Percentiles rank a stretch among this genome's conserved stretches.
Conservation (phyloP, 2,113 vertebrate genomes). For the Camelus dromedarius region DNA sequence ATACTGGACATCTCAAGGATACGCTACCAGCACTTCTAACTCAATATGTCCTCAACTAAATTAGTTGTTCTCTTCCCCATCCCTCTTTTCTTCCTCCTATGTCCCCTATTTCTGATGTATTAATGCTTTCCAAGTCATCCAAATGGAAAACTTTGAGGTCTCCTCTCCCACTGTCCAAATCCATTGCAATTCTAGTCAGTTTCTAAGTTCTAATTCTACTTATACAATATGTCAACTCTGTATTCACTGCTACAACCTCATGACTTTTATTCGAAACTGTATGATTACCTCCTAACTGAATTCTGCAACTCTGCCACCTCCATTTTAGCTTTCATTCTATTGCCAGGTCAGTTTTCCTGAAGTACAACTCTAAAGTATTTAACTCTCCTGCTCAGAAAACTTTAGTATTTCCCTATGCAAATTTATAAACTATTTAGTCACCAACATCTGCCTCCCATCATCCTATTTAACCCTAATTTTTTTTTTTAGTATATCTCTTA, state of each 20-base stretch:
- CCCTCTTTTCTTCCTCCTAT: not conserved
- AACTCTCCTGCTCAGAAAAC: not conserved
- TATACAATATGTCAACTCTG: not conserved
- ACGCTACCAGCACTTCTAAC: not conserved
- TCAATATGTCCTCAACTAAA: not conserved
- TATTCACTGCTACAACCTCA: not conserved
- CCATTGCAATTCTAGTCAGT: not conserved
- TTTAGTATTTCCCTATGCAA: not conserved
- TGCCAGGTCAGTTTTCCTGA: not conserved
- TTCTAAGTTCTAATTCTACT: constrained; percentile 14
- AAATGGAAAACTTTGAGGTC: constrained; percentile 2
- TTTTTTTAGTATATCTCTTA: not conserved
- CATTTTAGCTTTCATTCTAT: not conserved
- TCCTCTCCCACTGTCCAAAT: not conserved
- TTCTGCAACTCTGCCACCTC: not conserved
- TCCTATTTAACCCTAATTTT: not conserved
- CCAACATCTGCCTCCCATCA: not conserved
- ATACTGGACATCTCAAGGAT: not conserved
- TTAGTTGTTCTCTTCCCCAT: not conserved
- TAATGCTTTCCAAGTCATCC: not conserved
- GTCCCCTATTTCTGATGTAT: not conserved
- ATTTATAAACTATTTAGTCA: not conserved
- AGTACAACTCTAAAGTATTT: not conserved
- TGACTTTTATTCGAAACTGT: not conserved
- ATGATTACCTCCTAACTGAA: not conserved